A percentile compares a stretch with the other conserved stretches of the same genome.
Conservation (phyloP, 92 coral and sea anemone species). For the Actinostola sp. region DNA sequence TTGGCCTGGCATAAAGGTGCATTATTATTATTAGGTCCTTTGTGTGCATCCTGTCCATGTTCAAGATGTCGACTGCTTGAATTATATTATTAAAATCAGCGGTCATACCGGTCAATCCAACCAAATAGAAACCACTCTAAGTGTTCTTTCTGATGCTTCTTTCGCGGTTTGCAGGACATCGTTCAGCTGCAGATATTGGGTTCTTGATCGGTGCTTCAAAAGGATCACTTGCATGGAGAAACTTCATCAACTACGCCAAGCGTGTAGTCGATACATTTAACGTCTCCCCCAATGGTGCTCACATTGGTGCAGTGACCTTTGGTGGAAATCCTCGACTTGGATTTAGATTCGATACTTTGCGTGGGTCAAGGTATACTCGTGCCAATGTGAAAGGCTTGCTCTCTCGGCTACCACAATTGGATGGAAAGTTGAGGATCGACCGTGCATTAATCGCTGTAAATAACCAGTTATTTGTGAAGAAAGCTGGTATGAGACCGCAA, state of each 20-base stretch:
- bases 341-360: conserved; percentile 55
- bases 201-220: conserved; percentile 63
- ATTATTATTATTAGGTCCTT: too few relatives aligned
- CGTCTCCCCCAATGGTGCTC: conserved; percentile 60
- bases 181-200: conserved; percentile 65
- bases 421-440: conserved; percentile 47
- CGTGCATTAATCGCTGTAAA: conserved; percentile 53
- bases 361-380: conserved; percentile 53
- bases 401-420: conserved; percentile 38
- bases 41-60: too few relatives aligned
- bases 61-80: too few relatives aligned
- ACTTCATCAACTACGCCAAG: conserved; percentile 59
- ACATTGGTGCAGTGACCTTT: conserved; percentile 63
- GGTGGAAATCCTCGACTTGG: conserved; percentile 49
- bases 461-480: conserved; percentile 40
- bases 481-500: conserved; percentile 57
- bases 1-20: too few relatives aligned
- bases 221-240: conserved; percentile 61
- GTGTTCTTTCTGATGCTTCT: not conserved
- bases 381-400: conserved; percentile 62
- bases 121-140: too few relatives aligned
- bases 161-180: conserved; percentile 17
- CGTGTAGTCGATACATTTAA: conserved; percentile 58
- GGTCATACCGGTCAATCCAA: too few relatives aligned
- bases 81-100: too few relatives aligned